Evolutionary conservation across 2,113 vertebrate genomes (phyloP).

Genomic region (rat (Rattus norvegicus)): GRCr8 NC_086025.1:27483001-27483500

Average conservation of each 20-base stretch:
- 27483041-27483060: neutral
- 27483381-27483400: no score
- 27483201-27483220: neutral
- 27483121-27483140: neutral
- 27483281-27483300: neutral
- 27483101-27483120: neutral
- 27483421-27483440: neutral
- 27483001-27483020: slow-evolving; percentile 27
- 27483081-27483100: neutral
- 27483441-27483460: neutral
- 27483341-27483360: neutral
- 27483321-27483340: neutral
- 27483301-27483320: neutral
- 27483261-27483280: neutral
- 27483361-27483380: neutral
- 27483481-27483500: neutral
- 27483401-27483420: neutral
- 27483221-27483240: neutral
- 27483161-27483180: neutral
- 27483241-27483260: neutral
- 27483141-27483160: slow-evolving; percentile 7
- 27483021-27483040: neutral
- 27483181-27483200: neutral
- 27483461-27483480: neutral
- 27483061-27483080: slow-evolving; percentile 26